These are phyloP conservation scores for Oscheius sp. DNA, from an alignment of 1,140 invertebrate species.

Conservation along the genomic window DNA sequence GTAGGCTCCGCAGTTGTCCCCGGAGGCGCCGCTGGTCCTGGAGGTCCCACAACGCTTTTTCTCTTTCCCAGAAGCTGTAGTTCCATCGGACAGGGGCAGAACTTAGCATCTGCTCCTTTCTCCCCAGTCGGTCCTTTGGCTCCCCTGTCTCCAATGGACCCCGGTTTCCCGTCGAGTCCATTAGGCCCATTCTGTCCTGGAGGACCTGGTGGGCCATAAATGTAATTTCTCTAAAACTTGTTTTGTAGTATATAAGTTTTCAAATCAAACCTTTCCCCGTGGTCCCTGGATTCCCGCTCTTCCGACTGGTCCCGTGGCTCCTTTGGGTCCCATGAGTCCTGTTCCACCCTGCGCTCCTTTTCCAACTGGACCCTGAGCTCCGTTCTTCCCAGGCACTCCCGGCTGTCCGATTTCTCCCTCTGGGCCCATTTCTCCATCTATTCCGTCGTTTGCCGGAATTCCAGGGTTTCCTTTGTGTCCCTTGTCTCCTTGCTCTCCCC, in stretches of 20 bases:
- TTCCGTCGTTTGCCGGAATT: conserved; percentile 37
- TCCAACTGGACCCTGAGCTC: conserved; percentile 1
- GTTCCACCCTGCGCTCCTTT: conserved; percentile 29
- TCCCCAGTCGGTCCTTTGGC: conserved; percentile 27
- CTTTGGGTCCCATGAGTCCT: conserved; percentile 35
- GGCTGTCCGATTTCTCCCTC: conserved; percentile 34
- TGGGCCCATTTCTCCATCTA: conserved; percentile 39
- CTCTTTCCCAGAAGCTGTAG: conserved; percentile 16
- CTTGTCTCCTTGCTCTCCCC: conserved; percentile 28
- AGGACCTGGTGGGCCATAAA: conserved; percentile 34
- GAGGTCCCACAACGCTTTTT: neutral
- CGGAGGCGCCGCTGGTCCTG: neutral
- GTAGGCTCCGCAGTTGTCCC: neutral
- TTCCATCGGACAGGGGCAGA: conserved; percentile 42
- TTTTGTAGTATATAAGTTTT: neutral
- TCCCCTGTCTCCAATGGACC: conserved; percentile 30
- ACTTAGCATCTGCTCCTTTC: conserved; percentile 33
- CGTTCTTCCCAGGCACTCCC: neutral
- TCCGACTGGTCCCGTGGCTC: conserved; percentile 35
- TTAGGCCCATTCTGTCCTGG: conserved; percentile 20
- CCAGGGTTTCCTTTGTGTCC: conserved; percentile 33
- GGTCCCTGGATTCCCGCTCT: conserved; percentile 36
- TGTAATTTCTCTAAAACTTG: conserved; percentile 36
- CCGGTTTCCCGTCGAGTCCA: conserved; percentile 37
- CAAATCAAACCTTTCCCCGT: conserved; percentile 5